A percentile compares a stretch with the other conserved stretches of the same genome.
Evolutionary conservation across 2,113 vertebrate species (phyloP).

Genomic region (Pristiophorus japonicus): DNA sequence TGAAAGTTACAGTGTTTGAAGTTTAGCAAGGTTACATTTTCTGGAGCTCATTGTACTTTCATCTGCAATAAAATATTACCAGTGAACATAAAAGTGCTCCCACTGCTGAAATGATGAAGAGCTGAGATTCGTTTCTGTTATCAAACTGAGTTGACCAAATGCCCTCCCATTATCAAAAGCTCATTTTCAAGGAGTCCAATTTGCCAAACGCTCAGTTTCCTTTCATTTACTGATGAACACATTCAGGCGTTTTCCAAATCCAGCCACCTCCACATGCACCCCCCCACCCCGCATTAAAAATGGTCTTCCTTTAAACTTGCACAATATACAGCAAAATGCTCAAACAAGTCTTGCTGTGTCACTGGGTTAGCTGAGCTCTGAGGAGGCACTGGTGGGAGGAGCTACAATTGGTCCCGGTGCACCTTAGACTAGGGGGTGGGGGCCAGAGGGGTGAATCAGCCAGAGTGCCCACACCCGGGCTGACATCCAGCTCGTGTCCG

Average conservation of each 20-base stretch:
- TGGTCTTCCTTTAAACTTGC: neutral
- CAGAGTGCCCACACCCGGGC: no score
- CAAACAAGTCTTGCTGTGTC: neutral
- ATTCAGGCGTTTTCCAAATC: neutral
- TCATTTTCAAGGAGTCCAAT: neutral
- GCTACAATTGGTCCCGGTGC: no score
- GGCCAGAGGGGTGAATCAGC: no score
- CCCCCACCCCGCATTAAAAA: neutral
- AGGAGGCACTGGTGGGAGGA: neutral
- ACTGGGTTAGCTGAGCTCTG: neutral
- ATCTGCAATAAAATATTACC: neutral
- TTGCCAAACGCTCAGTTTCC: neutral
- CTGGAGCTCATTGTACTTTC: neutral
- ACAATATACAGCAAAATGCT: neutral
- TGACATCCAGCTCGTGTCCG: no score
- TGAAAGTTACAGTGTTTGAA: slow-evolving; percentile 8
- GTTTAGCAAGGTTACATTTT: neutral
- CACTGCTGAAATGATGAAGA: neutral
- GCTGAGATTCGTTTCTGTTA: neutral
- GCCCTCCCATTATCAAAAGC: neutral
- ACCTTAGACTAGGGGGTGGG: no score
- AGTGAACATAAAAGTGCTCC: neutral
- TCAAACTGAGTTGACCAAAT: neutral
- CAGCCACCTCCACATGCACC: neutral
- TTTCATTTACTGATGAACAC: neutral